Base-by-base conservation (phyloP, 2,113 vertebrate species). In the Caranx ignobilis region DNA sequence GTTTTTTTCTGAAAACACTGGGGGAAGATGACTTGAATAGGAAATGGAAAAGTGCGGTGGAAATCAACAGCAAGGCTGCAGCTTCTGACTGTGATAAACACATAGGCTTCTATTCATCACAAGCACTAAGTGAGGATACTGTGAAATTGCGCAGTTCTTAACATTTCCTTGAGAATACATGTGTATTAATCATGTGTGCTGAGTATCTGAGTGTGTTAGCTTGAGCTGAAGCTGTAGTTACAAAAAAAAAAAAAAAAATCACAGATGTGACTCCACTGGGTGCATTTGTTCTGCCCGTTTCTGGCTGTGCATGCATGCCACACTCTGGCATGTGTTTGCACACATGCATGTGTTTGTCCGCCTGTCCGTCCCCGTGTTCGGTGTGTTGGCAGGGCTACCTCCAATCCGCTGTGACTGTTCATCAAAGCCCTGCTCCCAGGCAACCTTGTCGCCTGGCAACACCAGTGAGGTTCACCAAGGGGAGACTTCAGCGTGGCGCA, bases 371-470 rank as follows among this genome's bases (percentile, higher is more conserved):
- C 52, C 76, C 31, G 59, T 66, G 61, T 80, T 59, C 68, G 1
- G 35, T 37, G 55, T 83, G 72, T 85, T 68, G 80, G 85, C 82
- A 59, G 74, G 65, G 63, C 80, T 80, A 74, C 71, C 78, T 87
- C 82, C 76, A 75, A 83, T 87, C 89, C 84, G 73, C 87, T 77
- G 79, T 72, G 89, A 89, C 91, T 89, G 87, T 92, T 93, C 89
- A 93, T 94, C 90, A 93, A 92, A 93, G 89, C 85, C 54, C 76
- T 57, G 91, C 93, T 94, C 90, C 85, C 90, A 85, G 92, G 93
- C 93, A 94, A 93, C 90, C 87, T 86, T 90, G 93, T 95, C 93
- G 92, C 94, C 90, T 91, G 94, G 94, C 94, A 95, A 95, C 94
- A 81, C 81, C 55, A 78, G 83, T 16, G 66, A 70, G 69, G 77